These are phyloP conservation scores for Pogonus chalceus DNA, from an alignment of 1,140 invertebrate genomes.

Conservation along the genomic window DNA sequence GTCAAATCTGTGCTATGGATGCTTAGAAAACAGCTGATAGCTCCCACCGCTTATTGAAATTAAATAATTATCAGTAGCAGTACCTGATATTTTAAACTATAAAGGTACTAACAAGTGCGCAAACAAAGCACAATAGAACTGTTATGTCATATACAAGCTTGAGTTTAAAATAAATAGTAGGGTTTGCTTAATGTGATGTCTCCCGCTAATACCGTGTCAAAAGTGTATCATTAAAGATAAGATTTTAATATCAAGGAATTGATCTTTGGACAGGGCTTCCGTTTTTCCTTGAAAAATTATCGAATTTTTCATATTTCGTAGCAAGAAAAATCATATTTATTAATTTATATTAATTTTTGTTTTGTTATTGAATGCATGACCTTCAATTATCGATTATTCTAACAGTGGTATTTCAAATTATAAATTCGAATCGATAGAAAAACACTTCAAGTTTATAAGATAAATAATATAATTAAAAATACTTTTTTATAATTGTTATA, in stretches of 20 bases:
- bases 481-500: no score
- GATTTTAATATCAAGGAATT: not conserved
- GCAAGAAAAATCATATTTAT: not conserved
- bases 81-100: no score
- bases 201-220: not conserved
- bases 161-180: not conserved
- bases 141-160: not conserved
- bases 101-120: no score
- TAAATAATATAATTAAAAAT: no score
- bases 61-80: not conserved
- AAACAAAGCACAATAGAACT: not conserved
- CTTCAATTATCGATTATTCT: no score
- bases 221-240: not conserved
- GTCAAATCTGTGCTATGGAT: not conserved
- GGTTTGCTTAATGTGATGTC: not conserved
- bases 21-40: not conserved
- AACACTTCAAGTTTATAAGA: no score
- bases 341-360: no score
- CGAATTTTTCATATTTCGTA: not conserved
- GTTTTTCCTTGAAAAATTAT: not conserved
- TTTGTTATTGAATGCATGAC: no score
- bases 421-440: no score
- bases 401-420: no score
- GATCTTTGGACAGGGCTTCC: slow-evolving; percentile 25
- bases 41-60: not conserved